phyloP scores from a whole-genome alignment of 2,888 invertebrate species.

The Tetranychus truncatus region DNA sequence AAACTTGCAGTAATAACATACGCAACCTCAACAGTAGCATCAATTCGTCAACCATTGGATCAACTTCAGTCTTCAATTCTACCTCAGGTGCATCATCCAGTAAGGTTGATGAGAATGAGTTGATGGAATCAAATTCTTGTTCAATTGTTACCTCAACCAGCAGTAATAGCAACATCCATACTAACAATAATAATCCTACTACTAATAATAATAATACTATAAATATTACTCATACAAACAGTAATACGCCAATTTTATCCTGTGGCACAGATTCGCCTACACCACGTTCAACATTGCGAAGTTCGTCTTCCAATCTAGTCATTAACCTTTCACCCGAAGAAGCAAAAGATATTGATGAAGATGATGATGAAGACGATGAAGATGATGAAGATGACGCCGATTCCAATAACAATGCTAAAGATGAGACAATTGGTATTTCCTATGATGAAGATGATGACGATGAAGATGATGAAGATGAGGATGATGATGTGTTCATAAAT shows the following conservation, averaged over 20 bases:
- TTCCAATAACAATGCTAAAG: not conserved
- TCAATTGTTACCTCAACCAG: not conserved
- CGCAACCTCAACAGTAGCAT: not conserved
- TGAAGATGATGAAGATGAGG: constrained; percentile 40
- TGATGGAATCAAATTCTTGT: not conserved
- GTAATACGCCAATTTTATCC: not conserved
- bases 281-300: not conserved
- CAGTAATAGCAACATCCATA: not conserved
- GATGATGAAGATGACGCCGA: constrained; percentile 5
- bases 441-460: constrained; percentile 11
- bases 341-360: constrained; percentile 1
- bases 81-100: not conserved
- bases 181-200: not conserved
- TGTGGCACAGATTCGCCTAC: not conserved
- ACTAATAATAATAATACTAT: not conserved
- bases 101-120: not conserved
- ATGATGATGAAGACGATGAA: constrained; percentile 9
- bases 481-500: constrained; percentile 57
- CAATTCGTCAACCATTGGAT: not conserved
- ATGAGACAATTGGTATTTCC: not conserved
- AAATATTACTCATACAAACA: not conserved
- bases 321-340: constrained; percentile 1
- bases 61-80: not conserved
- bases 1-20: not conserved
- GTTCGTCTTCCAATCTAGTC: constrained; percentile 7